Percentiles rank a stretch among this genome's conserved stretches.
These are phyloP conservation scores for Margarornis squamiger DNA, from an alignment of 2,797 vertebrate species.

Conservation along the genomic window DNA sequence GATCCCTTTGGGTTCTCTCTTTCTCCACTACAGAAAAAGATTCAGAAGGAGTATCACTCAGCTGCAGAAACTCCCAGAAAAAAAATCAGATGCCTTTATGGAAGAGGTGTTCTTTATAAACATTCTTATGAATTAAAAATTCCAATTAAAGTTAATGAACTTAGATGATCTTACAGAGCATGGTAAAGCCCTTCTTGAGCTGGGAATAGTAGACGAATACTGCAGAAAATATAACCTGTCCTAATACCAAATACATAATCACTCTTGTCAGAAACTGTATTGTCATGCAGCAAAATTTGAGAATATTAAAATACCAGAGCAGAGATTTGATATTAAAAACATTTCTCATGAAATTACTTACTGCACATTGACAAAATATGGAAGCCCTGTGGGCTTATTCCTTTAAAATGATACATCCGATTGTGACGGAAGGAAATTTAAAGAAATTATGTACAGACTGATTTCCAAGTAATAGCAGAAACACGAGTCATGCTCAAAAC, in stretches of 20 bases:
- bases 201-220: not conserved
- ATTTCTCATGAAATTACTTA: constrained; percentile 33
- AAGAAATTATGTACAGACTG: not conserved
- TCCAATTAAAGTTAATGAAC: not conserved
- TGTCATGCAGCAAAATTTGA: not conserved
- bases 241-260: not conserved
- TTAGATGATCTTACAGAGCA: not conserved
- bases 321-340: constrained; percentile 34
- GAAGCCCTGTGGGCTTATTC: constrained; percentile 16
- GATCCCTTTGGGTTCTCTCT: not conserved
- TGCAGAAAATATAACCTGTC: not conserved
- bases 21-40: not conserved
- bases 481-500: not conserved
- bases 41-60: not conserved
- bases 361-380: not conserved
- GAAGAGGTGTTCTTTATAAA: not conserved
- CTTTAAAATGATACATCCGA: not conserved
- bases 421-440: not conserved
- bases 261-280: not conserved
- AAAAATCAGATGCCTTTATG: not conserved
- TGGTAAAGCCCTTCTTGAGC: not conserved
- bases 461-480: constrained; percentile 17
- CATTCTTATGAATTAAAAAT: not conserved
- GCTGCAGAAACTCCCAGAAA: not conserved
- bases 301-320: constrained; percentile 13